phyloP scores from a whole-genome alignment of 2,113 vertebrate genomes.

The Spizaetus ornatus region DNA sequence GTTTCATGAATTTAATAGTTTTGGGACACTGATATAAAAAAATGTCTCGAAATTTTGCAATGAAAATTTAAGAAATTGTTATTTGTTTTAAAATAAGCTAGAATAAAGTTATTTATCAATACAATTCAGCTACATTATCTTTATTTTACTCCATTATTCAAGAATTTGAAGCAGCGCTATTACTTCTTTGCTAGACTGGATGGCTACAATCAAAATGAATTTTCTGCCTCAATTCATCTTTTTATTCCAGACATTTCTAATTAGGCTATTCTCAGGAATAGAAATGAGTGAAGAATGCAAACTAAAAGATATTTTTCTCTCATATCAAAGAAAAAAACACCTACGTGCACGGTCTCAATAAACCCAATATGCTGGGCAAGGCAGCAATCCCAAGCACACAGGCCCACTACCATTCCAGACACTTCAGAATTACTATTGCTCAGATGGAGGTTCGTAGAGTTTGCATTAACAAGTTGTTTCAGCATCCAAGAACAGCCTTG shows the following conservation, averaged over 20 bases:
- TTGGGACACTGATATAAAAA: not conserved
- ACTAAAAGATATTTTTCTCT: not conserved
- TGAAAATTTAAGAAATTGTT: not conserved
- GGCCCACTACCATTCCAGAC: not conserved
- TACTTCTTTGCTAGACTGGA: not conserved
- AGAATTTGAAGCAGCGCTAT: not conserved
- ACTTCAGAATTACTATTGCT: not conserved
- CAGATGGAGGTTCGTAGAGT: not conserved
- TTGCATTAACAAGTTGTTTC: not conserved
- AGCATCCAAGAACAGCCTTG: not conserved
- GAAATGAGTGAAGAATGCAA: not conserved
- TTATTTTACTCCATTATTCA: not conserved
- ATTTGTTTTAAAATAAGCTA: not conserved
- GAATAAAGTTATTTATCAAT: not conserved
- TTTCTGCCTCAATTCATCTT: slow-evolving; percentile 18
- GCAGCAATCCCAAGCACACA: not conserved
- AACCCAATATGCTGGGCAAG: not conserved
- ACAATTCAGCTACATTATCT: not conserved
- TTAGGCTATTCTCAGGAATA: not conserved
- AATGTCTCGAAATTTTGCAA: not conserved
- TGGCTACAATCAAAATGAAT: not conserved
- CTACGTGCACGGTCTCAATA: not conserved
- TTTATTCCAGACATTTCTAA: not conserved
- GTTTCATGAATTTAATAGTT: not conserved
- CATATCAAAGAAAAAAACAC: not conserved